Base-by-base conservation (phyloP, 1,140 invertebrate genomes). In the Hyles euphorbiae region DNA sequence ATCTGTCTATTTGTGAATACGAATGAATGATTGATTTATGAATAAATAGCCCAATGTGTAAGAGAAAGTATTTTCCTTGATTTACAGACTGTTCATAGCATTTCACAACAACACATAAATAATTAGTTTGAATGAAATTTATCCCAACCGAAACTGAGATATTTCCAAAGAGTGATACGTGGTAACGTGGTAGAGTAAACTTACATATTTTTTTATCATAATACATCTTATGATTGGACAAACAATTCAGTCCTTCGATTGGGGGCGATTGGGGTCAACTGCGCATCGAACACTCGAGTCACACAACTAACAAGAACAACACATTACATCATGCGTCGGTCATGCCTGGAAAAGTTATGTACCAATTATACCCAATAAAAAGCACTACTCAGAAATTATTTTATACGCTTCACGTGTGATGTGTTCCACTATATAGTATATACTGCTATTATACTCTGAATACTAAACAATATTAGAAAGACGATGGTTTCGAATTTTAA, bases 181-280 rank as follows among this genome's bases (percentile, higher is more conserved):
- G 22, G 22, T 22, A 22, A 22, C 22, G 22, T 22, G 22, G 22
- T 22, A 22, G 22, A 22, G 22, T 22, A 22, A 22, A 10, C 10
- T 47, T 11, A 11, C 5, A 47, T 11, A 47, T 12, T 22, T 50
- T 50, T 12, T 50, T 22, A 47, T 47, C 10, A 47, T 47, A 47
- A 5, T 47, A 47, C 10, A 10, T 51, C 49, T 34, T 9, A 22
- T 75, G 72, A 71, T 78, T 70, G 68, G 70, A 66, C 79, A 81
- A 78, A 81, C 79, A 85, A 86, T 84, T 82, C 76, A 83, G 83
- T 81, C 79, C 81, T 88, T 88, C 83, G 80, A 88, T 88, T 88
- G 83, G 76, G 85, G 83, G 75, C 81, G 78, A 88, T 82, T 85
- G 82, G 79, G 78, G 81, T 88, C 81, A 88, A 88, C 70, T 88